Evolutionary conservation across 2,797 vertebrate species (phyloP), one percentile per base, ranked within the genome.

Genomic region (Rousettus madagascariensis): DNA sequence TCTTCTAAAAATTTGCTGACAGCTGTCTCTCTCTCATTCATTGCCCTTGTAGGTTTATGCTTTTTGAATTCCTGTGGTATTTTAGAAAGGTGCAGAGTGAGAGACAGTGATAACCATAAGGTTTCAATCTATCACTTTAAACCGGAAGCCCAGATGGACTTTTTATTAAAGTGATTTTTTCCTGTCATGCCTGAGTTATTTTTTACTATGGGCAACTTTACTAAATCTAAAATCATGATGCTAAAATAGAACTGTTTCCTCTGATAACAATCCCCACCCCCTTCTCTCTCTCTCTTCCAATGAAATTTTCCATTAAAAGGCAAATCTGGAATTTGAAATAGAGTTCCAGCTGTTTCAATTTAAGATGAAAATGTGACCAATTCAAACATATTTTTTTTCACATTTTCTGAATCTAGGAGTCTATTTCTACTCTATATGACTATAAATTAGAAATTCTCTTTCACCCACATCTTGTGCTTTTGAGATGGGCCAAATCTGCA

Each of bases 291-390:
- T 28, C 20, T 71, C 33, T 59, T 38, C 33, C 68, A 72, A 33
- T 57, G 26, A 88, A 11, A 95, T 95, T 94, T 93, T 43, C 83
- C 66, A 82, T 83, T 93, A 83, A 96, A 95, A 95, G 78, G n/a
- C 15, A 92, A 86, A 93, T 94, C 43, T 80, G 93, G 74, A 86
- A 91, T 95, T 88, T 93, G 41, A 88, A 95, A 86, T 88, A 89
- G 72, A 61, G 38, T 85, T 97, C 12, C 36, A 79, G 12, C 69
- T 96, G 68, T 49, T 85, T 93, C 38, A 66, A 78, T 91, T 4
- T 68, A 83, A 78, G 46, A 59, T 92, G 69, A 13, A 93, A 91
- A 89, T n/a, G 49, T 41, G 36, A n/a, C 66, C 33, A 5, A 90
- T 49, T 30, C 38, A 66, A 68, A 83, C 46, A 43, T 53, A 86